Evolutionary conservation across 2,797 vertebrate species (phyloP).

Genomic region (Notoglanidium macrostoma): DNA sequence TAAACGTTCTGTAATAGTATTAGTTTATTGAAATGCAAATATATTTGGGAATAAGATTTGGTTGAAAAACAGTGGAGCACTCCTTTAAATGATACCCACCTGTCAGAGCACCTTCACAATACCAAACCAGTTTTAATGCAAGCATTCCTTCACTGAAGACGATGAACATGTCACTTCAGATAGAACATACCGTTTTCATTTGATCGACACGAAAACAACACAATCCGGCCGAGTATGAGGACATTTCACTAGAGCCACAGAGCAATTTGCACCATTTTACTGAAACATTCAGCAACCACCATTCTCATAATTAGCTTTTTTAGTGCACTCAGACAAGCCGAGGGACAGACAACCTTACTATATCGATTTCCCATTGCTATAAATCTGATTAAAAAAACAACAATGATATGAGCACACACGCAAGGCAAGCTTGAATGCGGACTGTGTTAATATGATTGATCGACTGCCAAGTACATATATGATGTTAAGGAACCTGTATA

Average conservation of each 20-base stretch:
- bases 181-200: not conserved
- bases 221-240: slow-evolving; percentile 13
- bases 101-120: slow-evolving; percentile 8
- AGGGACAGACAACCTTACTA: slow-evolving; percentile 28
- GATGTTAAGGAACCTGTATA: not conserved
- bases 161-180: slow-evolving; percentile 21
- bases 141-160: slow-evolving; percentile 34
- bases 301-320: slow-evolving; percentile 19
- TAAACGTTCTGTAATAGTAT: not conserved
- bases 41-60: not conserved
- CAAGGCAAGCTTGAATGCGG: slow-evolving; percentile 22
- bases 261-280: slow-evolving; percentile 30
- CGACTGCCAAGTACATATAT: not conserved
- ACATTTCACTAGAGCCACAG: slow-evolving; percentile 41
- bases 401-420: slow-evolving; percentile 34
- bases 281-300: slow-evolving; percentile 35
- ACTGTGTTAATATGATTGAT: slow-evolving; percentile 34
- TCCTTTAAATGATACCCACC: slow-evolving; percentile 32
- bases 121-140: slow-evolving; percentile 4
- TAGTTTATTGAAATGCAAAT: not conserved
- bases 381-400: slow-evolving; percentile 14
- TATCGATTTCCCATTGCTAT: slow-evolving; percentile 15
- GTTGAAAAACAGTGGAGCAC: slow-evolving; percentile 13
- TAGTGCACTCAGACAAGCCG: slow-evolving; percentile 28
- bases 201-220: slow-evolving; percentile 36